A percentile compares a stretch with the other conserved stretches of the same genome.
Conservation (phyloP, 2,888 invertebrate species). For the Agriopis aurantiaria region DNA sequence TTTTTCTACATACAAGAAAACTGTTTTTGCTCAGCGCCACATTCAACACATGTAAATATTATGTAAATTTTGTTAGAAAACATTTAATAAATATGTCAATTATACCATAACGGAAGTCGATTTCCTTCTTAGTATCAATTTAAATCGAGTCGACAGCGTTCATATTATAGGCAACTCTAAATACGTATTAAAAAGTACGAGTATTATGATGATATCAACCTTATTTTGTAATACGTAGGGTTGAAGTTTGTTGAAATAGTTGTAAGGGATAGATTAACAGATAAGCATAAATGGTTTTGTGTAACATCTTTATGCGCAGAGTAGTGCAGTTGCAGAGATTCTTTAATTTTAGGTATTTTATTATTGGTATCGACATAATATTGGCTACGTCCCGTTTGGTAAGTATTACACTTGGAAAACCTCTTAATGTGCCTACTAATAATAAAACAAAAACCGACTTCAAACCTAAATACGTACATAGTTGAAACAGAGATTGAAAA, state of each 20-base stretch:
- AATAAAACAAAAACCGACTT: no score
- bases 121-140: slow-evolving; percentile 44
- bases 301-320: slow-evolving; percentile 35
- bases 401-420: no score
- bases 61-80: slow-evolving; percentile 34
- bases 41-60: slow-evolving; percentile 36
- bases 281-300: slow-evolving; percentile 35
- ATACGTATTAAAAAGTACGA: slow-evolving; percentile 4
- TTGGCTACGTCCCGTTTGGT: no score
- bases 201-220: background rate
- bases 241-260: background rate
- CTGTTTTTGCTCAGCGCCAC: slow-evolving; percentile 1
- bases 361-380: no score
- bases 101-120: slow-evolving; percentile 39
- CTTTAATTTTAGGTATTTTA: background rate
- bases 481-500: no score
- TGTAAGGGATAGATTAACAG: slow-evolving; percentile 24
- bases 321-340: slow-evolving; percentile 17
- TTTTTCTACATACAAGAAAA: background rate
- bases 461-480: no score
- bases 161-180: slow-evolving; percentile 23
- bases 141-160: slow-evolving; percentile 35
- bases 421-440: no score
- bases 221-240: background rate
- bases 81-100: slow-evolving; percentile 41